phyloP scores from a whole-genome alignment of 92 coral and sea anemone species.

The Zoanthus sociatus region DNA sequence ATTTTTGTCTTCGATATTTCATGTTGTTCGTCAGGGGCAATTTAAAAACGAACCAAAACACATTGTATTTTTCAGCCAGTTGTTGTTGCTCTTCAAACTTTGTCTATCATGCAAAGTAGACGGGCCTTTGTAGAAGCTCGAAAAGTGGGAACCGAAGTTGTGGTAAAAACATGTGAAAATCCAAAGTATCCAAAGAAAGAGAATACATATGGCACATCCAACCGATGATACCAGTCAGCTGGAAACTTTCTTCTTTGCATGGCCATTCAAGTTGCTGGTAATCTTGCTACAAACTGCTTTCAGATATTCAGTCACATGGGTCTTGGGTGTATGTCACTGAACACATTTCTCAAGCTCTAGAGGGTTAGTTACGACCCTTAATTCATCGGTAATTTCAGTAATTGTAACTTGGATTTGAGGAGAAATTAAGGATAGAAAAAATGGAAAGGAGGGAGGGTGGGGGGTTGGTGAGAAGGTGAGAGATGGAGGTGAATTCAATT shows the following conservation, averaged over 20 bases:
- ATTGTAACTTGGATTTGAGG: neutral
- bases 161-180: constrained; percentile 54
- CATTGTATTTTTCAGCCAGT: constrained; percentile 66
- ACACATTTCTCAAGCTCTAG: constrained; percentile 67
- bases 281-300: constrained; percentile 59
- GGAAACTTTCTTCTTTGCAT: constrained; percentile 71
- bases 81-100: constrained; percentile 56
- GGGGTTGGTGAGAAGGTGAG: too few relatives aligned
- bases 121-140: constrained; percentile 55
- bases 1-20: neutral
- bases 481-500: too few relatives aligned
- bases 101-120: constrained; percentile 62
- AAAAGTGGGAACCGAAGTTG: constrained; percentile 62
- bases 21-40: constrained; percentile 49
- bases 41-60: constrained; percentile 68
- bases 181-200: constrained; percentile 56
- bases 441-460: neutral
- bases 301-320: constrained; percentile 74
- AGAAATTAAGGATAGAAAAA: neutral
- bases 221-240: constrained; percentile 70
- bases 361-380: constrained; percentile 35
- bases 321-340: constrained; percentile 62
- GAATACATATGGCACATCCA: constrained; percentile 66
- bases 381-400: too few relatives aligned
- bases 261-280: constrained; percentile 59